phyloP scores from a whole-genome alignment of 2,888 invertebrate species.

The Philonicus albiceps region DNA sequence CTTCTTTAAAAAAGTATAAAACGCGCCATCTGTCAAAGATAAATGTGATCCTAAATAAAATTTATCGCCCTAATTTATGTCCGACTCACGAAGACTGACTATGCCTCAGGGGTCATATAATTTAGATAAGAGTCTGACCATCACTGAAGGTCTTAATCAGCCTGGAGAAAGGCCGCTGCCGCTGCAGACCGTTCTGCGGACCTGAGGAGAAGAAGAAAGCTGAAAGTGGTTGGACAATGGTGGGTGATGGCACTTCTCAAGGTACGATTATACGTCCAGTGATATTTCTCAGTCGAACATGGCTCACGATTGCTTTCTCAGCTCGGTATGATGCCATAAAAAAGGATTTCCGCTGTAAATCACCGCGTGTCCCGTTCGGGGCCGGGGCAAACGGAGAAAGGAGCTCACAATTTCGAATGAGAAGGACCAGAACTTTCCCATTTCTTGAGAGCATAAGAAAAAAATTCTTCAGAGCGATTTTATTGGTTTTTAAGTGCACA shows the following conservation, averaged over 20 bases:
- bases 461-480: slow-evolving; percentile 27
- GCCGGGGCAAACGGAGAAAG: slow-evolving; percentile 1
- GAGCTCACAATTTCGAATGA: background rate
- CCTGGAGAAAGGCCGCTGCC: background rate
- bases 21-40: slow-evolving; percentile 49
- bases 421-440: slow-evolving; percentile 30
- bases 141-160: slow-evolving; percentile 48
- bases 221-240: background rate
- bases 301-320: slow-evolving; percentile 12
- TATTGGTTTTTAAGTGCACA: slow-evolving; percentile 43
- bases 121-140: slow-evolving; percentile 45
- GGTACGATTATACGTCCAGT: slow-evolving; percentile 25
- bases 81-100: slow-evolving; percentile 39
- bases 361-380: slow-evolving; percentile 33
- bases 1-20: slow-evolving; percentile 40
- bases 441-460: slow-evolving; percentile 4
- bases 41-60: slow-evolving; percentile 50
- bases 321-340: slow-evolving; percentile 43
- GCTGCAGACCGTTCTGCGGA: background rate
- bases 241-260: slow-evolving; percentile 21
- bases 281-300: background rate
- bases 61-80: slow-evolving; percentile 49
- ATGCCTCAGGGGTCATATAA: slow-evolving; percentile 44
- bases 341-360: slow-evolving; percentile 49
- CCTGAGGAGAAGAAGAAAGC: slow-evolving; percentile 30